Percentiles rank a stretch among this genome's conserved stretches.
Conservation (phyloP, 2,888 invertebrate genomes). For the Atethmia centrago region DNA sequence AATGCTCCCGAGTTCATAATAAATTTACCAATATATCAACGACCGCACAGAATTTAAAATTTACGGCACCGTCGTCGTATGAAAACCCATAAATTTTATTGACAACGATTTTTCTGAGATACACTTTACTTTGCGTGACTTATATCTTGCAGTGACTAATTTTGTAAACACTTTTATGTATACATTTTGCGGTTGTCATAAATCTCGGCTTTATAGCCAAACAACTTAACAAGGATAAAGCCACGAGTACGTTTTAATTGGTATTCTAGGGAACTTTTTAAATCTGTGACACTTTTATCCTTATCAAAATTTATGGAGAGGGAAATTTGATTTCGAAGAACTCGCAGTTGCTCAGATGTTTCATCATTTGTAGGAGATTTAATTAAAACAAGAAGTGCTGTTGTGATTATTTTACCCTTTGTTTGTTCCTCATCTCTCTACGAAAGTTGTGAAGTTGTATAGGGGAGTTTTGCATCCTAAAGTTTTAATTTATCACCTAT, state of each 20-base stretch:
- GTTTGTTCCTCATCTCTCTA: neutral
- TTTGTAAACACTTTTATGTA: conserved; percentile 57
- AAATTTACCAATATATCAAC: conserved; percentile 68
- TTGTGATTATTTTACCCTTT: conserved; percentile 35
- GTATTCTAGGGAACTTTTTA: conserved; percentile 68
- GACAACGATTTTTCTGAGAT: conserved; percentile 60
- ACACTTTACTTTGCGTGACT: conserved; percentile 40
- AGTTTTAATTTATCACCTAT: neutral
- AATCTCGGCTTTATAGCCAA: conserved; percentile 72
- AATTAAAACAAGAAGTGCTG: conserved; percentile 40
- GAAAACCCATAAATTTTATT: conserved; percentile 68
- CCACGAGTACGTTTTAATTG: conserved; percentile 69
- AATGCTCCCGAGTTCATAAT: conserved; percentile 65
- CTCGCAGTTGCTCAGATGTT: conserved; percentile 33
- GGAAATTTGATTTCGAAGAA: conserved; percentile 65
- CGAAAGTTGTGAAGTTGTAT: conserved; percentile 2
- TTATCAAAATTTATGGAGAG: conserved; percentile 66
- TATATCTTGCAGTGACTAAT: conserved; percentile 69
- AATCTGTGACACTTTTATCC: conserved; percentile 66
- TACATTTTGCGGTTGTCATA: conserved; percentile 71
- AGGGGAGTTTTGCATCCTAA: neutral
- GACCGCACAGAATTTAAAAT: conserved; percentile 63
- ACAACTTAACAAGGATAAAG: conserved; percentile 48
- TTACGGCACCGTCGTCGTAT: conserved; percentile 64
- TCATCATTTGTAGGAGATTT: conserved; percentile 26